A percentile compares a stretch with the other conserved stretches of the same genome.
Conservation (phyloP, 2,113 vertebrate species). For the Phalacrocorax brasilianus region DNA sequence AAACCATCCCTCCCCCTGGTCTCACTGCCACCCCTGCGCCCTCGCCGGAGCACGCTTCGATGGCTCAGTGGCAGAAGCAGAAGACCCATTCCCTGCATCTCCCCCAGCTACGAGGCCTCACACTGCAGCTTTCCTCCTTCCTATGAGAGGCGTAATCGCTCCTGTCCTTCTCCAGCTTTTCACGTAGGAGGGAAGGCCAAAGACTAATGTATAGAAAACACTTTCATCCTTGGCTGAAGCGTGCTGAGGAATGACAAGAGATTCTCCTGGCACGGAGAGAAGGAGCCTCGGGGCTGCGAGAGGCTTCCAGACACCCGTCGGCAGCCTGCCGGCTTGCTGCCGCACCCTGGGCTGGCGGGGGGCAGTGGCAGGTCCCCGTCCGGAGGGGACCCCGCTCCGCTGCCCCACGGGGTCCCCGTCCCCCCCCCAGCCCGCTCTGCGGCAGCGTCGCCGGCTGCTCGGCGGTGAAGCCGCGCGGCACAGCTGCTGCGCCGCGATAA, state of each 20-base stretch:
- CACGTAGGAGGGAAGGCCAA: neutral
- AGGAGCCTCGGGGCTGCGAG: neutral
- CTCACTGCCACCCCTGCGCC: neutral
- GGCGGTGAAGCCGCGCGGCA: neutral
- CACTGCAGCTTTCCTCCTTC: neutral
- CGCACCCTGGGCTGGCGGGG: accelerated
- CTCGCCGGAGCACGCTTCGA: accelerated
- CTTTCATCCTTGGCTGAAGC: neutral
- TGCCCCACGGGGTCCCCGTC: neutral
- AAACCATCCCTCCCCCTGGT: neutral
- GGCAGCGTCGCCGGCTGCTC: neutral
- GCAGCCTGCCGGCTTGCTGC: neutral
- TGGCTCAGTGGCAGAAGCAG: neutral
- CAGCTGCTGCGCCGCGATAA: neutral
- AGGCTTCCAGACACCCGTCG: neutral
- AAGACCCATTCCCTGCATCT: neutral
- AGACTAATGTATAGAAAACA: neutral
- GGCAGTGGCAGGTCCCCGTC: accelerated
- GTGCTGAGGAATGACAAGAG: neutral
- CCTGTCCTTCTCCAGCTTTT: neutral
- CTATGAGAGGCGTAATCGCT: neutral
- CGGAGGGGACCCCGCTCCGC: accelerated
- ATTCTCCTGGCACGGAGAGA: accelerated
- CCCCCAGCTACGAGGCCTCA: neutral
- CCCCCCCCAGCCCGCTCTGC: neutral